Evolutionary conservation across 2,888 invertebrate genomes (phyloP), one percentile per base, ranked within the genome.

Genomic region (Parnassius glacialis): DNA sequence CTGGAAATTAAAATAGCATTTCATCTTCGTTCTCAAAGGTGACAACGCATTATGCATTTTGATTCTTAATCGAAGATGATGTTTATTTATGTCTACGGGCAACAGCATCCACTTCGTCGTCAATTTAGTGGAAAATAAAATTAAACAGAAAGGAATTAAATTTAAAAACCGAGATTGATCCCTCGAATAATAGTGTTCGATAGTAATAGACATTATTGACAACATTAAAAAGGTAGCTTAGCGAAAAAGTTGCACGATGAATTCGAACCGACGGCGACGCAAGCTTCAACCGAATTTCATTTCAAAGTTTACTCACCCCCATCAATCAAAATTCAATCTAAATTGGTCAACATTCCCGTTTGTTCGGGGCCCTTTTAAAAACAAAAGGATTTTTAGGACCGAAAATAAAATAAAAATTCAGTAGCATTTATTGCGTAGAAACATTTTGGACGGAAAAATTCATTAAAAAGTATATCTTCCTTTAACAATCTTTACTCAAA

Each of bases 311-410:
- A 72, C 76, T 75, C 76, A 74, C 76, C 74, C 74, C 80, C 81
- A 84, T 88, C 85, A 82, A 87, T 87, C 87, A 88, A 87, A 87
- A 85, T 79, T 75, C 85, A 85, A 86, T 87, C 80, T 87, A 84
- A 85, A 84, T 83, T 82, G 82, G 74, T 82, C 82, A 80, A 79
- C 76, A 81, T 79, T 79, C 73, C 70, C 71, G 76, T 81, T 78
- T 73, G 75, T 75, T 69, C 66, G 61, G 65, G 71, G 69, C 74
- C 74, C 75, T 75, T 72, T 72, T 67, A 64, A 75, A 74, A 80
- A 64, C 63, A 59, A 57, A 64, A 66, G 60, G 57, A 56, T 60
- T 65, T 65, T 47, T 47, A 25, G 42, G 41, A 48, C 47, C 42
- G 41, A 44, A 61, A 56, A 57, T 52, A 52, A 56, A 47, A 61